Evolutionary conservation across 2,797 vertebrate species (phyloP).

Genomic region (Halcyon badia): DNA sequence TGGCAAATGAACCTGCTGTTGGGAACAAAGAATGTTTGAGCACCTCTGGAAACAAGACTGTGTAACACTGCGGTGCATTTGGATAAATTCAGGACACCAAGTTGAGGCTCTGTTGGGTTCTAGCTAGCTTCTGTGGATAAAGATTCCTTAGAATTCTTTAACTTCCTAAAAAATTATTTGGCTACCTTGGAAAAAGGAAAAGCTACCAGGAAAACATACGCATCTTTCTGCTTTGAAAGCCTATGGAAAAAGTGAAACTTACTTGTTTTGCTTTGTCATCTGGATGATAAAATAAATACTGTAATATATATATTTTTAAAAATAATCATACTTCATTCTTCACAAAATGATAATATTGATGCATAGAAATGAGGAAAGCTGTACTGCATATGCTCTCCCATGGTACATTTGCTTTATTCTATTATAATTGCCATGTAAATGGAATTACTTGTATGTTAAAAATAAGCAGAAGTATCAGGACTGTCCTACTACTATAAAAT

Average conservation of each 20-base stretch:
- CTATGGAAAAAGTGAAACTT: not conserved
- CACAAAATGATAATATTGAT: not conserved
- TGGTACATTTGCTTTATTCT: not conserved
- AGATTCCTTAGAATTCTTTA: not conserved
- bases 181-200: not conserved
- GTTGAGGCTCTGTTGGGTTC: not conserved
- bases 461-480: not conserved
- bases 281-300: not conserved
- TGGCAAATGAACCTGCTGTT: not conserved
- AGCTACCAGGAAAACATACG: not conserved
- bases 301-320: not conserved
- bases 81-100: not conserved
- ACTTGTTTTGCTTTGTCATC: not conserved
- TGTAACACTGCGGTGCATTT: rapidly evolving
- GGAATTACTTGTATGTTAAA: not conserved
- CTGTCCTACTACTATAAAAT: not conserved
- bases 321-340: not conserved
- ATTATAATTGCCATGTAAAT: not conserved
- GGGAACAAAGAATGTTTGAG: not conserved
- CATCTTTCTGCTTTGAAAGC: not conserved
- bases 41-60: not conserved
- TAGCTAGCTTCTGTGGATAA: not conserved
- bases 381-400: not conserved
- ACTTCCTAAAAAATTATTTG: not conserved
- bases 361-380: not conserved